Conservation (phyloP, 2,113 vertebrate species). For the Nansenia antarctica region DNA sequence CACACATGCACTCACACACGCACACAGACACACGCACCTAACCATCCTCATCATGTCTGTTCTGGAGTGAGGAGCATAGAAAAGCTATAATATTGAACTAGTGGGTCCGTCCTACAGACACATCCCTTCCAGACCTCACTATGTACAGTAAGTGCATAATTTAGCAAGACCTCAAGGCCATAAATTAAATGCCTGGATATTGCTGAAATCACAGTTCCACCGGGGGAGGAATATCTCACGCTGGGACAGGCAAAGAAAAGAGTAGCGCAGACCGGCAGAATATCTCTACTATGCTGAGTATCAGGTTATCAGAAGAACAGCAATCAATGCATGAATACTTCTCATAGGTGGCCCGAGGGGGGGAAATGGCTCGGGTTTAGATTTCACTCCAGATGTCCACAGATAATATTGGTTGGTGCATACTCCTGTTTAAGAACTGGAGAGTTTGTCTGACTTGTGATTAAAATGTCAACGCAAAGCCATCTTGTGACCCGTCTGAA, state of each 20-base stretch:
- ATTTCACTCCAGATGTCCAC: conserved; percentile 12
- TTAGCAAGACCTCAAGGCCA: conserved; percentile 21
- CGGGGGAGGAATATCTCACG: conserved; percentile 19
- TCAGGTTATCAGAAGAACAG: conserved; percentile 20
- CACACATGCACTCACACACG: neutral
- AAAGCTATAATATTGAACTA: too few species aligned
- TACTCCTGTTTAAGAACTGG: conserved; percentile 49
- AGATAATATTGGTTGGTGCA: conserved; percentile 24
- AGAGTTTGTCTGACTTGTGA: conserved; percentile 48
- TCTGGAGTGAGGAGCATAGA: too few species aligned
- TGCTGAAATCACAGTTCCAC: conserved; percentile 22
- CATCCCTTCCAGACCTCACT: conserved; percentile 4
- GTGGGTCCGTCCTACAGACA: neutral
- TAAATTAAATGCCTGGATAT: conserved; percentile 28
- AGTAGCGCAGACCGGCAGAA: conserved; percentile 3
- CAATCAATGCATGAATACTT: conserved; percentile 7
- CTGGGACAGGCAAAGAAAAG: conserved; percentile 13
- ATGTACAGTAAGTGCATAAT: conserved; percentile 20
- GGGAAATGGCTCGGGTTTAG: neutral
- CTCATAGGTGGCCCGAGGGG: conserved; percentile 14
- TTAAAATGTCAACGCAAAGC: conserved; percentile 65
- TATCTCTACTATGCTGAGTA: neutral
- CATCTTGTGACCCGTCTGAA: conserved; percentile 55
- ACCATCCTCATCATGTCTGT: too few species aligned
- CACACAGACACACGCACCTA: neutral